phyloP scores from a whole-genome alignment of 2,797 vertebrate genomes.

The Protosalanx chinensis region DNA sequence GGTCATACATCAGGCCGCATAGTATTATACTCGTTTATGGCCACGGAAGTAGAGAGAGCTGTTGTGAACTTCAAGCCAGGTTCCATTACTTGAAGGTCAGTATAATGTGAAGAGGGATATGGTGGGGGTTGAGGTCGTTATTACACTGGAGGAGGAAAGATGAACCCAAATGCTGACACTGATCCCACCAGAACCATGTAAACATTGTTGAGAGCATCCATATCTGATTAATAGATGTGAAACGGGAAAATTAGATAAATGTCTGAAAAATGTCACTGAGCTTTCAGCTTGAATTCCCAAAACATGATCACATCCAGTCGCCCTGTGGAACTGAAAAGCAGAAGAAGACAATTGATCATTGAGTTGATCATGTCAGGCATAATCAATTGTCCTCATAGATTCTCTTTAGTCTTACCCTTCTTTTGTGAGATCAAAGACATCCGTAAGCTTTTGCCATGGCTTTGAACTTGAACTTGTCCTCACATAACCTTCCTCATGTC shows the following conservation, averaged over 20 bases:
- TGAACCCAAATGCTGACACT: no score
- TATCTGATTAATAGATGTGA: slow-evolving; percentile 36
- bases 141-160: no score
- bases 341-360: slow-evolving; percentile 26
- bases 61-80: no score
- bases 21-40: no score
- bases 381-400: slow-evolving; percentile 57
- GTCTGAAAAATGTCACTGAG: slow-evolving; percentile 14
- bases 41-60: no score
- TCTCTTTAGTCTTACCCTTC: slow-evolving; percentile 41
- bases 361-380: slow-evolving; percentile 24
- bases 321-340: slow-evolving; percentile 46
- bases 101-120: slow-evolving; percentile 13
- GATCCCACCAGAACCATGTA: neutral
- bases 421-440: slow-evolving; percentile 54
- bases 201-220: slow-evolving; percentile 5
- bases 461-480: slow-evolving; percentile 2
- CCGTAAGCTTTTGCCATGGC: slow-evolving; percentile 44
- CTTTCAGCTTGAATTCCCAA: slow-evolving; percentile 39
- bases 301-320: slow-evolving; percentile 50
- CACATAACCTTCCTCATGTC: neutral
- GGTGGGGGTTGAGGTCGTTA: no score
- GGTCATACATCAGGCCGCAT: no score
- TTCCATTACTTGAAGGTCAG: slow-evolving; percentile 4
- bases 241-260: slow-evolving; percentile 32